Evolutionary conservation across 1,140 invertebrate genomes (phyloP).

Genomic region (Littorina saxatilis): DNA sequence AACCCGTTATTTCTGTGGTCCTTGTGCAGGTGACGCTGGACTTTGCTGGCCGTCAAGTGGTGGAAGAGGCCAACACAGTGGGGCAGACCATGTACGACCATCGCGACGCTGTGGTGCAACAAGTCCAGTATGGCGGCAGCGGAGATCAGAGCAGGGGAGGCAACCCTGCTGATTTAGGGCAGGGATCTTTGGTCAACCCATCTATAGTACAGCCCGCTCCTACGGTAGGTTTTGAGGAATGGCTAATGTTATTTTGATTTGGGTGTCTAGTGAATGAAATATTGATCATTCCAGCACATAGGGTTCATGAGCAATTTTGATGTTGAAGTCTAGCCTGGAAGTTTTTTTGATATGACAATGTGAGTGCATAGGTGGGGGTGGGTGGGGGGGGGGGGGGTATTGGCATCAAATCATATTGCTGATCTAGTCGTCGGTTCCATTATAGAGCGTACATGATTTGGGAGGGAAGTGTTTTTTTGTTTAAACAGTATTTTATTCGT

Average conservation of each 20-base stretch:
- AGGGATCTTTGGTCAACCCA: constrained; percentile 53
- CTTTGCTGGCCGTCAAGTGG: constrained; percentile 83
- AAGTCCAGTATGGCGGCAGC: constrained; percentile 63
- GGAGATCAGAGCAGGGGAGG: neutral
- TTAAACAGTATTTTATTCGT: no score
- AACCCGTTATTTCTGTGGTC: no score
- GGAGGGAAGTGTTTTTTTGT: no score
- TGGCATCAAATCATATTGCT: no score
- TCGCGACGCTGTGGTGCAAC: constrained; percentile 74
- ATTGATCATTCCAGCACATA: no score
- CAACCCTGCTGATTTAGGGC: constrained; percentile 1
- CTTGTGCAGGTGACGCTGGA: constrained; percentile 81
- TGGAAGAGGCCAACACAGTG: constrained; percentile 75
- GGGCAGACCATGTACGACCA: constrained; percentile 70
- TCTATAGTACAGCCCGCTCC: constrained; percentile 45
- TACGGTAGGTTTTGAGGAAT: neutral
- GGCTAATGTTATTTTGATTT: neutral
- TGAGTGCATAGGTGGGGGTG: no score
- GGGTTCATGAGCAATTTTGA: no score
- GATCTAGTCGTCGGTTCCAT: no score
- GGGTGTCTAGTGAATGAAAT: neutral
- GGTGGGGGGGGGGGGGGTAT: no score
- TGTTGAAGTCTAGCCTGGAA: no score
- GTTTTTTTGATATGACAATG: no score
- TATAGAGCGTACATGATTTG: no score